phyloP scores from a whole-genome alignment of 2,888 invertebrate genomes.

The Danaus chrysippus region DNA sequence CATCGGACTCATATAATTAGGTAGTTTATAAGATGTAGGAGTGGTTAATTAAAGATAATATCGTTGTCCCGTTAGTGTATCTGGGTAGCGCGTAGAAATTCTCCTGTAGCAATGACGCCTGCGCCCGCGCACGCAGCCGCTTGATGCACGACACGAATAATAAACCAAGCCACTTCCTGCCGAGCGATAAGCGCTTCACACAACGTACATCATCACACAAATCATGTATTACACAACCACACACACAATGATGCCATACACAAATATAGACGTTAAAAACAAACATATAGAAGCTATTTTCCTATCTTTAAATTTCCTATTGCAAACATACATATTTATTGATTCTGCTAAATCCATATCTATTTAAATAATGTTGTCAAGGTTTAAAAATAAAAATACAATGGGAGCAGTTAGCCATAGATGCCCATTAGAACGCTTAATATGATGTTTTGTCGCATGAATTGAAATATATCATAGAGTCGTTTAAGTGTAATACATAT shows the following conservation, averaged over 20 bases:
- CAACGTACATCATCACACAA: conserved; percentile 51
- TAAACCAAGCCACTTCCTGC: conserved; percentile 77
- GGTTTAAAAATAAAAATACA: conserved; percentile 26
- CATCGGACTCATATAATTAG: not conserved
- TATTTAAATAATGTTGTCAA: conserved; percentile 32
- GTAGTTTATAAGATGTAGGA: conserved; percentile 19
- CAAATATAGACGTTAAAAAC: conserved; percentile 31
- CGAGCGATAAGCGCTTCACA: conserved; percentile 69
- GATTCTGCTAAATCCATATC: conserved; percentile 32
- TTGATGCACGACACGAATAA: conserved; percentile 77
- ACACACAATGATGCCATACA: conserved; percentile 35
- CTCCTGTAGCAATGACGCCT: conserved; percentile 54
- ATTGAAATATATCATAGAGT: no score
- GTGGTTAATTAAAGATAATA: conserved; percentile 45
- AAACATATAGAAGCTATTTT: conserved; percentile 27
- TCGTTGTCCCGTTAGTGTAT: conserved; percentile 63
- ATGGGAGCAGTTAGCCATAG: conserved; percentile 18
- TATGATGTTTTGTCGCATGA: no score
- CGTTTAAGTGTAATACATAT: no score
- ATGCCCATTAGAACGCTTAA: not conserved
- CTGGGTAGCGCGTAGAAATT: conserved; percentile 55
- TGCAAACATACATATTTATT: conserved; percentile 33
- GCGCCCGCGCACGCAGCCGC: conserved; percentile 53
- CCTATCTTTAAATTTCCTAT: conserved; percentile 19
- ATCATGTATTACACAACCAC: conserved; percentile 47